phyloP scores from a whole-genome alignment of 2,797 vertebrate genomes.

The Orestias chungarensis region DNA sequence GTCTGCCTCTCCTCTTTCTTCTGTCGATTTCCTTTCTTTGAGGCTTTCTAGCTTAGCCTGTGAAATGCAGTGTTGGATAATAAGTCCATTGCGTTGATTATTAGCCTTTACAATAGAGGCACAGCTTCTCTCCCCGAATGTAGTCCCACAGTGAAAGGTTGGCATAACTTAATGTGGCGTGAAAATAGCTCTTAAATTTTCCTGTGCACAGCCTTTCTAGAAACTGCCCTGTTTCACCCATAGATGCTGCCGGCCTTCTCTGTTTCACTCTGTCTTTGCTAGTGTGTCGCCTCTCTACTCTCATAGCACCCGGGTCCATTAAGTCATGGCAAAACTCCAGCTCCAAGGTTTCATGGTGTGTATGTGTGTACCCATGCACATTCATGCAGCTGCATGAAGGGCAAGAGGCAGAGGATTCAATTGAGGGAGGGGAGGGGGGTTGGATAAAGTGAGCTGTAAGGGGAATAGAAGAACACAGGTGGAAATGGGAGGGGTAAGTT shows the following conservation, averaged over 20 bases:
- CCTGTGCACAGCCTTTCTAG: conserved; percentile 48
- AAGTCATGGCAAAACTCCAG: conserved; percentile 38
- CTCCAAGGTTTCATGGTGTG: conserved; percentile 11
- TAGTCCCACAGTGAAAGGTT: conserved; percentile 49
- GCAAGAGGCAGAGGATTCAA: conserved; percentile 8
- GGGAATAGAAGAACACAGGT: conserved; percentile 10
- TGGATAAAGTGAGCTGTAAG: conserved; percentile 37
- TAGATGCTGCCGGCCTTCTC: conserved; percentile 55
- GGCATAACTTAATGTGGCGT: conserved; percentile 76
- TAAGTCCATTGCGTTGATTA: conserved; percentile 69
- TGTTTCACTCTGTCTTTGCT: conserved; percentile 48
- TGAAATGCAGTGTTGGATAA: conserved; percentile 62
- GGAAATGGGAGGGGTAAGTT: conserved; percentile 20
- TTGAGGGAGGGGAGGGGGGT: neutral
- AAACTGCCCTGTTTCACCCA: conserved; percentile 56
- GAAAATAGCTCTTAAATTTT: conserved; percentile 78
- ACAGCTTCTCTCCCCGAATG: conserved; percentile 56
- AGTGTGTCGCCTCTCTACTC: conserved; percentile 31
- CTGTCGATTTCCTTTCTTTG: conserved; percentile 38
- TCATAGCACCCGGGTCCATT: conserved; percentile 29
- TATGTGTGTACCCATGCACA: neutral
- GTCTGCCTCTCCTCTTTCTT: conserved; percentile 21
- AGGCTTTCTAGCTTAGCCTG: conserved; percentile 53
- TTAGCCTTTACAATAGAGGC: conserved; percentile 67
- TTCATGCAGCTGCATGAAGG: conserved; percentile 26